Evolutionary conservation across 2,888 invertebrate species (phyloP).

Genomic region (Sphaerophoria taeniata): DNA sequence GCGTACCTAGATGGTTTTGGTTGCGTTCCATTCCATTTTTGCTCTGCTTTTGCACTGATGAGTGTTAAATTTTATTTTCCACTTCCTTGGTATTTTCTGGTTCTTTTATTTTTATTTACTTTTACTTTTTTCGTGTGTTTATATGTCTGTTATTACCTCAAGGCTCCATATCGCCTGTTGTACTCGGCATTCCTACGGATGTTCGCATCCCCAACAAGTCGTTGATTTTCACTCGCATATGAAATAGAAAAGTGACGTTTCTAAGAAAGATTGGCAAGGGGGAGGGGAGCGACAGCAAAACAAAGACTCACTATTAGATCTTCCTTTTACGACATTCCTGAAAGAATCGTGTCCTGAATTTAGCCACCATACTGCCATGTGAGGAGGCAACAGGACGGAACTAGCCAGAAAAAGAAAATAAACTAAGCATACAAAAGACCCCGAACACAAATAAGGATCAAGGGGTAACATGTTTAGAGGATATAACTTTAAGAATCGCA

Average conservation of each 20-base stretch:
- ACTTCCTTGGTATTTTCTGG: conserved; percentile 46
- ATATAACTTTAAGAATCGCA: conserved; percentile 64
- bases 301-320: conserved; percentile 70
- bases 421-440: conserved; percentile 53
- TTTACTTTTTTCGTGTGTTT: conserved; percentile 34
- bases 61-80: conserved; percentile 71
- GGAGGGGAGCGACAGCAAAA: conserved; percentile 50
- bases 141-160: background rate
- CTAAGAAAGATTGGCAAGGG: background rate
- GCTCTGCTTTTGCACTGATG: conserved; percentile 57
- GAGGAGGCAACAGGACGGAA: conserved; percentile 7
- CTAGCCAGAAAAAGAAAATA: conserved; percentile 20
- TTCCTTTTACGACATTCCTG: conserved; percentile 71
- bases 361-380: conserved; percentile 50
- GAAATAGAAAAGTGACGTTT: conserved; percentile 27
- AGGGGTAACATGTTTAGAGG: conserved; percentile 54
- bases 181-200: background rate
- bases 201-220: conserved; percentile 6
- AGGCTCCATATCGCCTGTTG: conserved; percentile 3
- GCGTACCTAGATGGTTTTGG: conserved; percentile 19
- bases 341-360: conserved; percentile 72
- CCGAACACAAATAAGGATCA: conserved; percentile 69
- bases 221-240: conserved; percentile 37
- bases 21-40: conserved; percentile 51
- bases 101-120: conserved; percentile 69